A percentile compares a stretch with the other conserved stretches of the same genome.
Evolutionary conservation across 2,113 vertebrate genomes (phyloP).

Genomic region (Cyanocitta stelleri): DNA sequence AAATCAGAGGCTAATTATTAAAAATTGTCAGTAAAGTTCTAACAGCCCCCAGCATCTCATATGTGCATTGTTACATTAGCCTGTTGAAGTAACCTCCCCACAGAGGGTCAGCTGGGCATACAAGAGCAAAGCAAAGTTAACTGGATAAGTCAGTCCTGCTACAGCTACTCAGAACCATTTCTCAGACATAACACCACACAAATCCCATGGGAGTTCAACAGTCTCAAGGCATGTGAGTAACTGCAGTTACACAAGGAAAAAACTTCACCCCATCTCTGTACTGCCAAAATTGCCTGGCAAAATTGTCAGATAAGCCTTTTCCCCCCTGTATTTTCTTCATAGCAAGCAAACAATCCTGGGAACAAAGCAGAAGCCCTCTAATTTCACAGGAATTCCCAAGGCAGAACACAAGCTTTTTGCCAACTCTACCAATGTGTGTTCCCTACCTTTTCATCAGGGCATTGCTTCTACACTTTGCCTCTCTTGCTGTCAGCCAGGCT

Average conservation of each 20-base stretch:
- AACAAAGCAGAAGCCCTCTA: neutral
- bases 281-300: neutral
- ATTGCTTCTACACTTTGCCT: slow-evolving; percentile 37
- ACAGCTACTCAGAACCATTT: neutral
- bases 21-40: neutral
- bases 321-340: neutral
- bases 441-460: slow-evolving; percentile 55
- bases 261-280: neutral
- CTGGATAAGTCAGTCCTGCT: neutral
- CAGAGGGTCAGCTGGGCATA: neutral
- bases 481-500: slow-evolving; percentile 4
- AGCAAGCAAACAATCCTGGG: neutral
- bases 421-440: neutral
- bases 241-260: neutral
- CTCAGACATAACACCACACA: neutral
- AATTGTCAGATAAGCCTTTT: neutral
- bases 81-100: neutral
- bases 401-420: neutral
- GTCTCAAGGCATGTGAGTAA: neutral
- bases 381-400: neutral
- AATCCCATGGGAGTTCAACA: neutral
- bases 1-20: neutral
- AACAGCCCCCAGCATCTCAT: neutral
- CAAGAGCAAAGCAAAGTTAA: neutral
- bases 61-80: fast-evolving